phyloP scores from a whole-genome alignment of 2,113 vertebrate species.

The Charadrius vociferus region DNA sequence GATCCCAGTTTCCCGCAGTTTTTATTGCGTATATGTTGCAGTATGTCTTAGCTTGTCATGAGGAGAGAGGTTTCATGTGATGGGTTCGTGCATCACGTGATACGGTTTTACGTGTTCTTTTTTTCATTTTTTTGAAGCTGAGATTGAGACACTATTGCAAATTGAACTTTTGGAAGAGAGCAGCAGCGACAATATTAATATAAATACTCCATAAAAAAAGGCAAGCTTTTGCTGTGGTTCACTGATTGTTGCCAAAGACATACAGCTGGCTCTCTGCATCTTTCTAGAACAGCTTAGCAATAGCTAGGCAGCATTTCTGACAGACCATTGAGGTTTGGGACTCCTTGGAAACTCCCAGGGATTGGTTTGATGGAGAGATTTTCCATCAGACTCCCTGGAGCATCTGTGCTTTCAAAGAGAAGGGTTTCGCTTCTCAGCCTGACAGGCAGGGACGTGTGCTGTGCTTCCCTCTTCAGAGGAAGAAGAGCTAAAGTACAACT shows the following conservation, averaged over 20 bases:
- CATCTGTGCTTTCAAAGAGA: background rate
- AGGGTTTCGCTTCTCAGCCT: background rate
- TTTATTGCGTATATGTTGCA: conserved; percentile 15
- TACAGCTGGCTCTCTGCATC: background rate
- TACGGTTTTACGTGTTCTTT: background rate
- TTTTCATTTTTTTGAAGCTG: background rate
- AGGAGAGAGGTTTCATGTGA: background rate
- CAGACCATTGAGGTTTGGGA: background rate
- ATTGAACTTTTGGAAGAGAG: conserved; percentile 52
- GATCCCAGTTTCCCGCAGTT: conserved; percentile 2
- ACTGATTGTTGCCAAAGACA: conserved; percentile 23
- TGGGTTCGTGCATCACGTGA: conserved; percentile 20
- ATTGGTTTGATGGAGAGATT: conserved; percentile 1
- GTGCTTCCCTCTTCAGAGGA: background rate
- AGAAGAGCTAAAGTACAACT: background rate
- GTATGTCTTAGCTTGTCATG: conserved; percentile 31
- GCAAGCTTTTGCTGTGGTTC: background rate
- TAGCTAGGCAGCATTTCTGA: background rate
- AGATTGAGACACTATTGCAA: conserved; percentile 43
- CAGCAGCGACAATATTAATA: conserved; percentile 18
- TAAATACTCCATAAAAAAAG: background rate
- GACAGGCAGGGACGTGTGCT: background rate
- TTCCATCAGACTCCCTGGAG: background rate
- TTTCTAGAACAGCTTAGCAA: background rate
- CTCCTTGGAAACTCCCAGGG: background rate